phyloP scores from a whole-genome alignment of 2,797 vertebrate species.

The Cygnus olor region DNA sequence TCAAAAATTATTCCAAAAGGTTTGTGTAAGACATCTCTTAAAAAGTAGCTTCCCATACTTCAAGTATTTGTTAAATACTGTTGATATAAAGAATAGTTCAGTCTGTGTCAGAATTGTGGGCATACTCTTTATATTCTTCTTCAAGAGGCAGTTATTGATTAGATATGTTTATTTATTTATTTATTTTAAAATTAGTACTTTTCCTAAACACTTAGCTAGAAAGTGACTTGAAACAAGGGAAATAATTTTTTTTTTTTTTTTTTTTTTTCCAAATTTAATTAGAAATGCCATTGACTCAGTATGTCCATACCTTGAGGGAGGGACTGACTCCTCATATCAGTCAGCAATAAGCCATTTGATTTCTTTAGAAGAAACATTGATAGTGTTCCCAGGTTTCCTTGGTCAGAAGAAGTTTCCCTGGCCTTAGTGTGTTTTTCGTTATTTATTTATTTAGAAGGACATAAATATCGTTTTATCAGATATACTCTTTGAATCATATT shows the following conservation, averaged over 20 bases:
- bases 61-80: neutral
- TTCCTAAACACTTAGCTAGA: neutral
- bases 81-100: neutral
- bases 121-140: neutral
- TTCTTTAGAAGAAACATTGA: neutral
- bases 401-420: neutral
- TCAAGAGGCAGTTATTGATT: neutral
- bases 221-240: constrained; percentile 1
- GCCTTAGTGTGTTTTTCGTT: neutral
- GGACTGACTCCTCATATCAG: neutral
- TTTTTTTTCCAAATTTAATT: neutral
- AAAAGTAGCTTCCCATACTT: neutral
- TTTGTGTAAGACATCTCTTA: neutral
- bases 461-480: neutral
- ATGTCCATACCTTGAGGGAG: neutral
- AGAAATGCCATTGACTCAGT: constrained; percentile 3
- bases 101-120: neutral
- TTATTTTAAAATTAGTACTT: neutral
- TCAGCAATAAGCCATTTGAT: neutral
- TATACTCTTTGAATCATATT: neutral
- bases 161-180: neutral
- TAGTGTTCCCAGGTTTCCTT: neutral
- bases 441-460: neutral
- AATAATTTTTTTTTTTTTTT: neutral
- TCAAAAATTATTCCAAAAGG: neutral